Evolutionary conservation across 1,140 invertebrate species (phyloP), one percentile per base, ranked within the genome.

Genomic region (Mycetomoellerius zeteki): DNA sequence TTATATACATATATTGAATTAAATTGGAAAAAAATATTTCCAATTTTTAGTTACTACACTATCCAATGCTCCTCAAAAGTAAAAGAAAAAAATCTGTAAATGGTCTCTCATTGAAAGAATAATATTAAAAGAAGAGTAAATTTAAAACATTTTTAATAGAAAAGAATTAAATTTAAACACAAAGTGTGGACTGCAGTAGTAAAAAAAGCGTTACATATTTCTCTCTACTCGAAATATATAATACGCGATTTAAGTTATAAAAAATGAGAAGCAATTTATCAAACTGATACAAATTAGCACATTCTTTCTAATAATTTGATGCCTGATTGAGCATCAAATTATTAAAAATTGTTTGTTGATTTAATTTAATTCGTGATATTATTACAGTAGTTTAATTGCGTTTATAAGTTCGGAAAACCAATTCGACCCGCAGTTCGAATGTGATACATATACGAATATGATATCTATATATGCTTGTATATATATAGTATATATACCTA

Each of bases 81-180:
- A 2, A 7, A 14, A 58, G n/a, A n/a, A 58, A 81, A n/a, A 58
- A 58, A 58, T n/a, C 3, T n/a, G 6, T 4, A 19, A 60, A 56
- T 65, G 21, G 64, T 76, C 37, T 56, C 10, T 50, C 16, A 62
- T 64, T 52, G 21, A 76, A 75, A 75, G 24, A 76, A 50, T 60
- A 75, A 82, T 58, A 73, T 54, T 47, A 5, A 27, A 43, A 73
- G 19, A 73, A 73, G n/a, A 7, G 6, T 0, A 8, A 37, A 37
- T 37, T 37, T 37, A 60, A 43, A 71, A 43, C 3, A 12, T 43
- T 56, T n/a, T 37, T 43, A 43, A 47, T 33, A 6, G 7, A 3
- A 58, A 43, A 47, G 10, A 72, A 72, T 71, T 43, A 62, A 62
- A 62, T 62, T 19, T 64, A 64, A 77, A 47, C 37, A 64, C 1